Evolutionary conservation across 2,113 vertebrate species (phyloP).

Genomic region (Zonotrichia leucophrys): DNA sequence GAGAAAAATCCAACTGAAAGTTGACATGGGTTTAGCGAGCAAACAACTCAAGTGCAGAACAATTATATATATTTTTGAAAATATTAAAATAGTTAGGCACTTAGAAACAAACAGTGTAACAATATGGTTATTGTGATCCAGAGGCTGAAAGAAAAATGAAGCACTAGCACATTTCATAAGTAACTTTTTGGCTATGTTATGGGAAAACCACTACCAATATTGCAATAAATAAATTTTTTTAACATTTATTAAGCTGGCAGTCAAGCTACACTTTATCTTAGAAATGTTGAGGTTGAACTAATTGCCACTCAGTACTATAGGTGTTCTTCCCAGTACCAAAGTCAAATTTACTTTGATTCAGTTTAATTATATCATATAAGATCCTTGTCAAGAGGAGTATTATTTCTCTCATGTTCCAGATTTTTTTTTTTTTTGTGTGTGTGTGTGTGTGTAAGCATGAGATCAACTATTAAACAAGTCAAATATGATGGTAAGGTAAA

Average conservation of each 20-base stretch:
- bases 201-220: neutral
- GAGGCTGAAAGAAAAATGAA: neutral
- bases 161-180: neutral
- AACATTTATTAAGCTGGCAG: neutral
- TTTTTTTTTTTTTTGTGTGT: too few species aligned
- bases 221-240: neutral
- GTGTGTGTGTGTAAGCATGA: neutral
- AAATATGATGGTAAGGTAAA: neutral
- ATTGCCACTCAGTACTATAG: neutral
- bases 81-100: neutral
- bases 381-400: neutral
- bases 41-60: neutral
- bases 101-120: neutral
- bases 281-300: neutral
- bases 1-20: neutral
- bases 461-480: neutral
- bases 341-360: neutral
- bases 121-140: neutral
- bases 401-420: neutral
- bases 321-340: neutral
- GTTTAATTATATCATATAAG: neutral
- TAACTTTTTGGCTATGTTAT: neutral
- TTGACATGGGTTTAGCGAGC: neutral
- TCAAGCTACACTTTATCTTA: neutral
- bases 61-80: neutral